phyloP scores from a whole-genome alignment of 2,113 vertebrate genomes.

The Aleadryas rufinucha region DNA sequence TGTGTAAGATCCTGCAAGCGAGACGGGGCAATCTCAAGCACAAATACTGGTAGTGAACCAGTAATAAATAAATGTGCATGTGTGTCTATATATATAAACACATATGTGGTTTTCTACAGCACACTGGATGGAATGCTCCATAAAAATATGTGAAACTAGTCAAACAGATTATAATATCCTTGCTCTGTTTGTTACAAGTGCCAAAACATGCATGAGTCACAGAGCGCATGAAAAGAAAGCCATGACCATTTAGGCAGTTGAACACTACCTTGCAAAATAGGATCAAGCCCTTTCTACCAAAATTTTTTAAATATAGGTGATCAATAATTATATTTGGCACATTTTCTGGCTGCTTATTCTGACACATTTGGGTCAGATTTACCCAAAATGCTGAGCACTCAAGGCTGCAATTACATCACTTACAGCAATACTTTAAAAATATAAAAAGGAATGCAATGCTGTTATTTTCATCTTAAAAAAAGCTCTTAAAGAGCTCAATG shows the following conservation, averaged over 20 bases:
- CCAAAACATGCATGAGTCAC: not conserved
- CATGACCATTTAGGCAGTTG: not conserved
- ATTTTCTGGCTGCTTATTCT: not conserved
- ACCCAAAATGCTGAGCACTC: not conserved
- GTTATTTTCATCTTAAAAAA: not conserved
- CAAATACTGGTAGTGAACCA: no score
- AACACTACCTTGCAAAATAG: not conserved
- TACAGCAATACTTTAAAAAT: not conserved
- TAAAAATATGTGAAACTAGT: not conserved
- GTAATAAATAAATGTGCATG: not conserved
- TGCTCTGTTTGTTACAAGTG: not conserved
- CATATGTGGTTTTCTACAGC: not conserved
- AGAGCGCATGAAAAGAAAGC: not conserved
- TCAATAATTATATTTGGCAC: not conserved
- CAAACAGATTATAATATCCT: not conserved
- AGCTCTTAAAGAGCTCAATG: not conserved
- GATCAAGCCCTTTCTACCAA: not conserved
- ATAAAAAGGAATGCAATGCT: not conserved
- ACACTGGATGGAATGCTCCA: not conserved
- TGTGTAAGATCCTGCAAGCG: not conserved
- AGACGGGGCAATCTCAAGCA: not conserved
- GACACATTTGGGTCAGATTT: not conserved
- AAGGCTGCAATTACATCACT: not conserved
- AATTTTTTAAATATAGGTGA: not conserved
- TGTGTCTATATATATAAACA: accelerated